Conservation (phyloP, 1,140 invertebrate genomes). For the Formica exsecta region DNA sequence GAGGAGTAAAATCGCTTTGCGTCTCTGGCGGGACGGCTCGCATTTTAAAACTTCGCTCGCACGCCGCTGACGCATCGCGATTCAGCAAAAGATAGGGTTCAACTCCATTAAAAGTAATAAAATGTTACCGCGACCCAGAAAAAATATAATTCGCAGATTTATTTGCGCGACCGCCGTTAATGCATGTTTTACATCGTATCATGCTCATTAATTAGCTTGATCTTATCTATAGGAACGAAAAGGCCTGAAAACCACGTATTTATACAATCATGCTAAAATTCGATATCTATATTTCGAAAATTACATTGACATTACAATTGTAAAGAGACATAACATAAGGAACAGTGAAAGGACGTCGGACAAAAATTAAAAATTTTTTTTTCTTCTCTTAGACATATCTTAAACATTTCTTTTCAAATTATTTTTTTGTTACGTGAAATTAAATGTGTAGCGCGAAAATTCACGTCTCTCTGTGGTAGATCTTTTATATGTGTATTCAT, state of each 20-base stretch:
- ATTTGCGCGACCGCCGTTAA: background rate
- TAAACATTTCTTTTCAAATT: background rate
- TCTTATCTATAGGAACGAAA: background rate
- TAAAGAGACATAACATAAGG: too few relatives aligned
- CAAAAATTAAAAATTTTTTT: background rate
- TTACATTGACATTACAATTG: background rate
- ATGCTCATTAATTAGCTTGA: background rate
- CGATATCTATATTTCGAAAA: background rate
- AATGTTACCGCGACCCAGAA: conserved; percentile 7
- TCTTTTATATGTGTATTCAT: background rate
- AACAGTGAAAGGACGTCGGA: background rate
- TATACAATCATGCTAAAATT: background rate
- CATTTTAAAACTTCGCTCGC: conserved; percentile 4
- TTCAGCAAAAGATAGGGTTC: background rate
- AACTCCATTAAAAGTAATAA: conserved; percentile 3
- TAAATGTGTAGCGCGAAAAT: conserved; percentile 2
- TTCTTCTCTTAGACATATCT: background rate
- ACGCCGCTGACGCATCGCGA: conserved; percentile 1
- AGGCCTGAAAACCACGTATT: background rate
- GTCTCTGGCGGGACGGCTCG: background rate
- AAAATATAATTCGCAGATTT: conserved; percentile 14
- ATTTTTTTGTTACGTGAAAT: background rate
- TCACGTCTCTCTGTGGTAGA: background rate
- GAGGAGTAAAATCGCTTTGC: background rate
- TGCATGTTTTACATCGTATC: background rate